Base-by-base conservation (phyloP, 2,888 invertebrate species). In the Watsonalla cultraria region DNA sequence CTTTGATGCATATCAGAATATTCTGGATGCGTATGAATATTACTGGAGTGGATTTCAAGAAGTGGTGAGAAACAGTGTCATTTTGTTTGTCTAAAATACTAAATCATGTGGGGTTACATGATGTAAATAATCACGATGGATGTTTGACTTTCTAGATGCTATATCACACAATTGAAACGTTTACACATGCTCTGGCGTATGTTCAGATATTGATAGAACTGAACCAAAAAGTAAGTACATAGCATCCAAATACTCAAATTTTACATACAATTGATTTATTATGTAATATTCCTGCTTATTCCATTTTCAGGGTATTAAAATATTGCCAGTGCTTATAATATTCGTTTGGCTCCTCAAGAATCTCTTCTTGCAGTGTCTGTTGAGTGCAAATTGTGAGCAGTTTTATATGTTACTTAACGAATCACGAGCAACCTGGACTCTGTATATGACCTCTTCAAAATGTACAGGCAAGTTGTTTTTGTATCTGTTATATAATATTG, bases 151-250 rank as follows among this genome's bases (percentile, higher is more conserved):
- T 49, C 11, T 37, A 49, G 49, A 49, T 49, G 6, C 37, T 49
- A 7, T 49, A 37, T 15, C 15, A 49, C 14, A 49, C 37, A 14
- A 37, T 33, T 15, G 49, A 37, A n/a, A 39, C 37, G 8, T 49
- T 49, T 39, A 37, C 35, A 34, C 49, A 37, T 5, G 49, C 37
- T 14, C 9, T 49, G 37, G 37, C 37, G 7, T 49, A 49, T 11
- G 49, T 49, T 13, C 49, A 49, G 37, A 49, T 49, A 15, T 15
- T 49, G 37, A 37, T 49, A 15, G 49, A 37, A 49, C 14, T 49
- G 37, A 39, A 37, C 15, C 24, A 24, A 24, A 24, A 24, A 24
- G 24, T 24, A 24, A 24, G 24, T 24, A 24, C 24, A 2, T 24
- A 24, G 24, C 24, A 2, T 24, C 4, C 24, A 24, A 24, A 24